Evolutionary conservation across 2,113 vertebrate genomes (phyloP).

Genomic region (Crotalus helleri): DNA sequence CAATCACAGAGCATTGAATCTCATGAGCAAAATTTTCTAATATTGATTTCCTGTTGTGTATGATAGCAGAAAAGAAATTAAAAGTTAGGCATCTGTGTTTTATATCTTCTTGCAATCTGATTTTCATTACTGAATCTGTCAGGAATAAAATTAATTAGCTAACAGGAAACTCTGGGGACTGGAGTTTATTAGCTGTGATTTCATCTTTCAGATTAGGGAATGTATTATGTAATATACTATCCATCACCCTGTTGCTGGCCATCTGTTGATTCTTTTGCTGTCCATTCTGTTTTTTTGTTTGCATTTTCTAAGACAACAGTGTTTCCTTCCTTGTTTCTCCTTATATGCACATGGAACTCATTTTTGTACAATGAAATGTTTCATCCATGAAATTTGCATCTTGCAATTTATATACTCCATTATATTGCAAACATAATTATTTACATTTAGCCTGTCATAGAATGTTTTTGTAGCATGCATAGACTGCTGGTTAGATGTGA

Average conservation of each 20-base stretch:
- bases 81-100: background rate
- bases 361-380: background rate
- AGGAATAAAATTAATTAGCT: constrained; percentile 2
- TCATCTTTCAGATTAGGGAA: background rate
- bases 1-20: background rate
- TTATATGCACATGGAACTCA: background rate
- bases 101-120: background rate
- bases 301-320: background rate
- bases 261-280: background rate
- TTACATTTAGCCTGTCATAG: background rate
- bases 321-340: background rate
- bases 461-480: background rate
- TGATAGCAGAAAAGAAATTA: background rate
- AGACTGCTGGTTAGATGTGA: background rate
- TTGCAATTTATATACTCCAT: background rate
- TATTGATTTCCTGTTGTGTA: background rate
- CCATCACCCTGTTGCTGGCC: background rate
- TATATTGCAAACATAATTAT: background rate
- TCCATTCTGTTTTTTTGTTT: background rate
- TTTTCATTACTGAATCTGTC: constrained; percentile 3
- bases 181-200: background rate
- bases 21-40: background rate
- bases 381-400: background rate
- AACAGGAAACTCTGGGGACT: background rate
- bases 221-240: background rate